Evolutionary conservation across 1,140 invertebrate species (phyloP), one percentile per base, ranked within the genome.

Genomic region (Hyphantria cunea): DNA sequence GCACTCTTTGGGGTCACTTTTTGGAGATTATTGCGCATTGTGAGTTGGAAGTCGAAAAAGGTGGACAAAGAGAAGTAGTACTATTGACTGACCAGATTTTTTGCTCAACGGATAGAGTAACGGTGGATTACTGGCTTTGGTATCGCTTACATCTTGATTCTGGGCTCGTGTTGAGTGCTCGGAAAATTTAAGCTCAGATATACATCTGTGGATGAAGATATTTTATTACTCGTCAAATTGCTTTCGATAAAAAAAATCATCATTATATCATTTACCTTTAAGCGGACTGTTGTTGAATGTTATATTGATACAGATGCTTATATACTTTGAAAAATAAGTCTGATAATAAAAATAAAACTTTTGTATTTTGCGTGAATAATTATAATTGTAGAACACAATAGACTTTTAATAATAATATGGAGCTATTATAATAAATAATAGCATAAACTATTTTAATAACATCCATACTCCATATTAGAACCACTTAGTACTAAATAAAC

Each of bases 1-100:
- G 76, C 71, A 80, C 84, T 77, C 76, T 89, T 88, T 87, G 85
- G 87, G 87, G 87, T 90, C 87, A 90, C 79, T 90, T 90, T 89
- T 87, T 87, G 87, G 81, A 82, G 87, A 87, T 87, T 85, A 88
- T 78, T 77, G 66, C 65, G 61, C 66, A 85, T 89, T 90, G 87
- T 89, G 63, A 72, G 66, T 55, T 66, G 17, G 59, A 64, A 84
- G 80, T 82, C 84, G 78, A 88, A 86, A 85, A 80, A 79, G 54
- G 33, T 15, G 64, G 63, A 87, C 81, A 89, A 90, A 81, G 70
- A 66, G 48, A 39, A 76, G 54, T 78, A 74, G 70, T 31, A 66
- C 77, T 82, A 79, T 88, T 90, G 84, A 89, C 84, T 87, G 87
- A 86, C 84, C 83, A 76, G 75, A 14, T 44, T 72, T 69, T 82